Evolutionary conservation across 37 sponge, comb jelly and placozoan genomes (phyloP), one percentile per base, ranked within the genome.

Genomic region (Ephydatia muelleri): DNA sequence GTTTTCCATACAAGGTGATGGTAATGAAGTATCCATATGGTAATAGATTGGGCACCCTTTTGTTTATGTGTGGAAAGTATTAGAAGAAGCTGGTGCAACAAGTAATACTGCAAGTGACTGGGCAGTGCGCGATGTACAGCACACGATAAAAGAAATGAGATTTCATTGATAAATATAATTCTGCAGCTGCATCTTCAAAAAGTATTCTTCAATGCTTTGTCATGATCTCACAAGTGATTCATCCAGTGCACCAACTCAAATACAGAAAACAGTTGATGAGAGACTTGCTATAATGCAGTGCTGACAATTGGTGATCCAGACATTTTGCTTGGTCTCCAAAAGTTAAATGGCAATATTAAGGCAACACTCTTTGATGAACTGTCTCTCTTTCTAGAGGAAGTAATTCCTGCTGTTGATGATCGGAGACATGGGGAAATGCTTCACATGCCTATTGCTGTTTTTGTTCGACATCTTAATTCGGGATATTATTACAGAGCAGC

Each of bases 361-460:
- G 28, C 28, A 23, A 83, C 75, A 23, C 43, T 26, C 26, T 82
- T 82, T 82, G 82, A 82, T 38, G 82, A 70, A 38, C 37, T 82
- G 23, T 22, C 25, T 2, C 27, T 38, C 30, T 82, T 70, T 36
- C 33, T 72, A 14, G 68, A 75, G 37, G 35, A 84, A 30, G 13
- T 65, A 64, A 75, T 19, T 13, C 76, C 68, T 36, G 84, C 76
- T 65, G 72, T 72, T 36, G 67, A 84, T 66, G 84, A 84, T n/a
- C 35, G 76, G 23, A 74, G 84, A 31, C 84, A 75, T 84, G 84
- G 73, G 11, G 70, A 84, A 29, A 26, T 38, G 12, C 25, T 75
- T 33, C 67, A 84, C 27, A 84, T 84, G 76, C 84, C 84, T 34
- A 36, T 84, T 2, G 84, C 84, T 32, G 69, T 84, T 36, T 84